phyloP scores from a whole-genome alignment of 2,888 invertebrate genomes.

The Dastarcus helophoroides region DNA sequence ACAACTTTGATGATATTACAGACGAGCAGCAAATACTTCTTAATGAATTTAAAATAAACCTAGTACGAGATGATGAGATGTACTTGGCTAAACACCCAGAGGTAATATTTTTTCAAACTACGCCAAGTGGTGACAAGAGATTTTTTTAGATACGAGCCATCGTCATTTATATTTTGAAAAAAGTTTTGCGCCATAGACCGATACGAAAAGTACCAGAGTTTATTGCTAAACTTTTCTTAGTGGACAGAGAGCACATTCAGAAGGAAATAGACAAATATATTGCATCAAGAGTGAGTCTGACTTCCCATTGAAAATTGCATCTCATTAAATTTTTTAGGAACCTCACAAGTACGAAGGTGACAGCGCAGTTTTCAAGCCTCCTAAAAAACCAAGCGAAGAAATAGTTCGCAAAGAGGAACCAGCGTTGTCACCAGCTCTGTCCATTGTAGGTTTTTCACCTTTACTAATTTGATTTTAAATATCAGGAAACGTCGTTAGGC shows the following conservation, averaged over 20 bases:
- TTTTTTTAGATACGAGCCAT: slow-evolving; percentile 25
- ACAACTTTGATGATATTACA: slow-evolving; percentile 24
- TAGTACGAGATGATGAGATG: slow-evolving; percentile 25
- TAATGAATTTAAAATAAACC: slow-evolving; percentile 24
- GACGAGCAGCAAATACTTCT: slow-evolving; percentile 23
- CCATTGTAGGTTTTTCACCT: too few relatives aligned
- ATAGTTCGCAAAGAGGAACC: too few relatives aligned
- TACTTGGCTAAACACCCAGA: slow-evolving; percentile 30
- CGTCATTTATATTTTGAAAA: slow-evolving; percentile 20
- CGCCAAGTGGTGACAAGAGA: neutral
- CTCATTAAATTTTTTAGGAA: too few relatives aligned
- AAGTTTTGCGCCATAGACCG: slow-evolving; percentile 22
- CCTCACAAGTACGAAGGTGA: too few relatives aligned
- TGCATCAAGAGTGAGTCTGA: slow-evolving; percentile 12
- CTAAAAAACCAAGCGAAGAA: too few relatives aligned
- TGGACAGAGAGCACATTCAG: slow-evolving; percentile 19
- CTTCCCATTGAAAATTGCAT: too few relatives aligned
- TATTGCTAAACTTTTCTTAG: slow-evolving; percentile 22
- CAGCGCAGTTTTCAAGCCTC: too few relatives aligned
- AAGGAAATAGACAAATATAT: slow-evolving; percentile 21
- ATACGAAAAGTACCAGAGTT: slow-evolving; percentile 20
- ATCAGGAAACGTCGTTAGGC: too few relatives aligned
- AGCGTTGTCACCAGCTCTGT: too few relatives aligned
- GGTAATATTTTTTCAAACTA: slow-evolving; percentile 18
- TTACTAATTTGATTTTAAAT: too few relatives aligned